These are phyloP conservation scores for Caranx ignobilis DNA, from an alignment of 2,113 vertebrate genomes.

Conservation along the genomic window DNA sequence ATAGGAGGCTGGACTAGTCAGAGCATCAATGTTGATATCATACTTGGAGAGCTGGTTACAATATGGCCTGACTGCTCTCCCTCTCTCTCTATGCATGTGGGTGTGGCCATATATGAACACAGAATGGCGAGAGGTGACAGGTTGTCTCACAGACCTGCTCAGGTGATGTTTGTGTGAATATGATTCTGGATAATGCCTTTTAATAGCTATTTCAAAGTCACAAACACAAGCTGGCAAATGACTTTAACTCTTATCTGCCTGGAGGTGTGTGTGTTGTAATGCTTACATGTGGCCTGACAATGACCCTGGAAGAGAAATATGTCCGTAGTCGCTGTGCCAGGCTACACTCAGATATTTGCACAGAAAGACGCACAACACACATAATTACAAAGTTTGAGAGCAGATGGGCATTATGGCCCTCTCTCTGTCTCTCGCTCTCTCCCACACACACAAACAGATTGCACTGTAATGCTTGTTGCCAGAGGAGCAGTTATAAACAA, in stretches of 20 bases:
- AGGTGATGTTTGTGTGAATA: neutral
- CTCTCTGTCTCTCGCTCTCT: neutral
- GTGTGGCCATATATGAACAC: conserved; percentile 4
- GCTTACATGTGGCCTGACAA: conserved; percentile 1
- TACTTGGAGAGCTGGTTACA: conserved; percentile 64
- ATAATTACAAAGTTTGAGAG: conserved; percentile 38
- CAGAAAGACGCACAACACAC: conserved; percentile 8
- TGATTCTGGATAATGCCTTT: neutral
- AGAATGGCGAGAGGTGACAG: conserved; percentile 1
- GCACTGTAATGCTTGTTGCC: conserved; percentile 7
- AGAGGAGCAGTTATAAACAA: conserved; percentile 33
- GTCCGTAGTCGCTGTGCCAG: conserved; percentile 10
- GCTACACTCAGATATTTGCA: conserved; percentile 21
- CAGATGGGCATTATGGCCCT: conserved; percentile 52
- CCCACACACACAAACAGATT: conserved; percentile 17
- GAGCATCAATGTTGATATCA: conserved; percentile 65
- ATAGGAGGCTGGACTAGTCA: conserved; percentile 64
- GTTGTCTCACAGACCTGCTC: neutral
- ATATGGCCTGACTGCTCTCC: conserved; percentile 61
- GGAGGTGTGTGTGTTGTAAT: conserved; percentile 7
- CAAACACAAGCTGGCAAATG: conserved; percentile 6
- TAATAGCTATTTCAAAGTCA: conserved; percentile 2
- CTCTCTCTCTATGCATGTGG: conserved; percentile 11
- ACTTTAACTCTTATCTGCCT: neutral
- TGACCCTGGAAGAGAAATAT: conserved; percentile 45